A percentile compares a stretch with the other conserved stretches of the same genome.
Evolutionary conservation across 2,113 vertebrate species (phyloP).

Genomic region (Podiceps cristatus): DNA sequence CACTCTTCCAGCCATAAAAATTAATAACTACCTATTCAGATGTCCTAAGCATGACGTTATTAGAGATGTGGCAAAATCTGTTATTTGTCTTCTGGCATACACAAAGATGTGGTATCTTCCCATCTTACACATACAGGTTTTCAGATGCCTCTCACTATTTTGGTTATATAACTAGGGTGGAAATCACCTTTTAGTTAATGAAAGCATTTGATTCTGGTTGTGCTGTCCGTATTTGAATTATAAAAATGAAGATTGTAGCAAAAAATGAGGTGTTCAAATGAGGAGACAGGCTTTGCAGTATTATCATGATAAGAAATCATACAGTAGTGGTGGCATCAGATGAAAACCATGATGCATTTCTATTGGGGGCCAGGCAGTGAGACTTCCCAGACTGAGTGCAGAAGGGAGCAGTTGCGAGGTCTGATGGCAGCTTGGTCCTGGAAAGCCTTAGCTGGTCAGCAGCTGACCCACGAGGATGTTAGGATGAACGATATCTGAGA

Average conservation of each 20-base stretch:
- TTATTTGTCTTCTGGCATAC: not conserved
- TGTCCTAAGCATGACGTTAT: not conserved
- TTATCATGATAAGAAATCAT: not conserved
- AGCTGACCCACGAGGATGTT: not conserved
- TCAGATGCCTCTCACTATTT: not conserved
- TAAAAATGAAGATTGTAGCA: not conserved
- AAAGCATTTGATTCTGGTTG: not conserved
- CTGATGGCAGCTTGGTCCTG: fast-evolving
- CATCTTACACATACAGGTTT: not conserved
- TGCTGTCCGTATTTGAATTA: not conserved
- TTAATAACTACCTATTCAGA: not conserved
- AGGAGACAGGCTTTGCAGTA: not conserved
- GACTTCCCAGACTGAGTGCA: not conserved
- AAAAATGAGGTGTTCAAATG: not conserved
- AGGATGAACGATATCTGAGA: not conserved
- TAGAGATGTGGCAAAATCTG: not conserved
- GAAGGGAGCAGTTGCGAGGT: not conserved
- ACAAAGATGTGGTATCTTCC: not conserved
- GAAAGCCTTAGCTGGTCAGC: not conserved
- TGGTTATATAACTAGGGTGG: not conserved
- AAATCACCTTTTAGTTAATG: not conserved
- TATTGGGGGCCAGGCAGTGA: not conserved
- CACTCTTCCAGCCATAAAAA: not conserved
- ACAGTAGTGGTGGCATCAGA: not conserved
- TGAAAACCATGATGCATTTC: not conserved